phyloP scores from a whole-genome alignment of 1,140 invertebrate genomes.

The Bombyx mandarina region DNA sequence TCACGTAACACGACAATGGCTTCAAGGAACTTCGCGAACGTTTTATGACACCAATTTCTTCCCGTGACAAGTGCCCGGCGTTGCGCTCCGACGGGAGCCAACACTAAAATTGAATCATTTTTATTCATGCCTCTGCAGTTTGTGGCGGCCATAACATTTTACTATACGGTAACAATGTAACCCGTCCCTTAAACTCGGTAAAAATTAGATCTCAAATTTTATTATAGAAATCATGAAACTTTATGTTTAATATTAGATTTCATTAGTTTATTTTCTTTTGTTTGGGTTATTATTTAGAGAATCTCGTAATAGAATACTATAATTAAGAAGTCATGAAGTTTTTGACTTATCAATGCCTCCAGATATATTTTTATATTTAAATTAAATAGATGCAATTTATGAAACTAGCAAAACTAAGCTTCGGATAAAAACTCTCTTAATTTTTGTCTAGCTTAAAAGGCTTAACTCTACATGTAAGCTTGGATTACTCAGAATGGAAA shows the following conservation, averaged over 20 bases:
- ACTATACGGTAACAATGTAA: background rate
- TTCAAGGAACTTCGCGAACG: constrained; percentile 5
- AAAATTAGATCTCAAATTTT: too few relatives aligned
- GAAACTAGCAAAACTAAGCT: too few relatives aligned
- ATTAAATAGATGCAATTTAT: too few relatives aligned
- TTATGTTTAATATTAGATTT: too few relatives aligned
- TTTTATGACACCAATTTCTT: constrained; percentile 17
- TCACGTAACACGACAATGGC: constrained; percentile 1
- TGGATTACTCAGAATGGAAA: constrained; percentile 1
- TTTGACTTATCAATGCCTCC: too few relatives aligned
- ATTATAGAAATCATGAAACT: too few relatives aligned
- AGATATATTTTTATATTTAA: too few relatives aligned
- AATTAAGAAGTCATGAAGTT: too few relatives aligned
- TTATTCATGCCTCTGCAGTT: constrained; percentile 3
- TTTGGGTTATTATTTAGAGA: too few relatives aligned
- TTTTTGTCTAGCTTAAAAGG: background rate
- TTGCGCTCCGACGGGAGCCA: constrained; percentile 1
- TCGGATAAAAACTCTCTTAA: too few relatives aligned
- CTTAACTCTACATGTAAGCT: constrained; percentile 2
- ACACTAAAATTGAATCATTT: constrained; percentile 11
- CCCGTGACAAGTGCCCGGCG: constrained; percentile 13
- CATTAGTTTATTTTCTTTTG: too few relatives aligned
- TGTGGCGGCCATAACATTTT: background rate
- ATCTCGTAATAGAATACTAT: too few relatives aligned
- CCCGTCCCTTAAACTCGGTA: background rate